Conservation (phyloP, 2,113 vertebrate species). For the Eublepharis macularius region DNA sequence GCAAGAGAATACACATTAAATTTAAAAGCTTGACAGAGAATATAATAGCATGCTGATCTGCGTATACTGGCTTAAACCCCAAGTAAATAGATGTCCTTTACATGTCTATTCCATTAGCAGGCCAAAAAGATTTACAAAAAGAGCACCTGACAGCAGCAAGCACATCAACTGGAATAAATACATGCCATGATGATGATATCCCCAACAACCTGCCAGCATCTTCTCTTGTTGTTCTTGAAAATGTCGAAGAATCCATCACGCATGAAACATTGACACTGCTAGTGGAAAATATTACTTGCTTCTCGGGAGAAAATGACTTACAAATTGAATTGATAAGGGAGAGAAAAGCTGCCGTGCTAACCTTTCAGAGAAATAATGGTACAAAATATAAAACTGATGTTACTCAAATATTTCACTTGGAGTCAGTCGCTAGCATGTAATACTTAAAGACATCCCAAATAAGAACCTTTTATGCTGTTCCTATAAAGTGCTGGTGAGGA, state of each 20-base stretch:
- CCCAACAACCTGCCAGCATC: not conserved
- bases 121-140: conserved; percentile 23
- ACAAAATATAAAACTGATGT: conserved; percentile 29
- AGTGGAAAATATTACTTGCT: conserved; percentile 76
- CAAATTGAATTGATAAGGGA: conserved; percentile 81
- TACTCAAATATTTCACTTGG: not conserved
- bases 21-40: not conserved
- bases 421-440: not conserved
- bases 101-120: conserved; percentile 47
- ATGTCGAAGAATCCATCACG: conserved; percentile 48
- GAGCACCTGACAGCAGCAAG: not conserved
- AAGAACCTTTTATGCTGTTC: not conserved
- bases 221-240: conserved; percentile 75
- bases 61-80: not conserved
- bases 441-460: not conserved
- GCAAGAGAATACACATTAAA: not conserved
- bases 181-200: not conserved
- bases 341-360: conserved; percentile 70
- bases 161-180: not conserved
- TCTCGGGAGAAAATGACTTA: conserved; percentile 57
- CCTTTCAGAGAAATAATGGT: conserved; percentile 78
- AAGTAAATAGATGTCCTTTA: not conserved
- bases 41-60: not conserved
- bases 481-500: not conserved
- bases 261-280: conserved; percentile 68